Conservation (phyloP, 2,888 invertebrate species). For the Bruchidius siliquastri region DNA sequence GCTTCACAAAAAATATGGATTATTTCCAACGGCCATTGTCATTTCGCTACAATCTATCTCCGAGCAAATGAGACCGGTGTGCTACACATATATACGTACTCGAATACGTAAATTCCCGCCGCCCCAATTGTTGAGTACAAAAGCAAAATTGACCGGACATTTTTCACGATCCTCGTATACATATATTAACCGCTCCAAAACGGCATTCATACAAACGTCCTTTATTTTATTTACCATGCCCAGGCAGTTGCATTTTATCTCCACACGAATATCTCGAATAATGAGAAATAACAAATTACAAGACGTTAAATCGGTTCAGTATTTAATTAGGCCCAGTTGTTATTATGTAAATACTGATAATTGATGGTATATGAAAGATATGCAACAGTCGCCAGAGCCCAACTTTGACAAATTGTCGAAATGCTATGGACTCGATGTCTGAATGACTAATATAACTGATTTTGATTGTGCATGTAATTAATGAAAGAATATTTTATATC, state of each 20-base stretch:
- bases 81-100: too few species aligned
- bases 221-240: neutral
- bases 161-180: neutral
- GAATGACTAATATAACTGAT: neutral
- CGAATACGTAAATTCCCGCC: too few species aligned
- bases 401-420: neutral
- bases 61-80: too few species aligned
- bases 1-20: too few species aligned
- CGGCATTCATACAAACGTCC: neutral
- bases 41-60: too few species aligned
- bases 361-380: slow-evolving; percentile 14
- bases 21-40: too few species aligned
- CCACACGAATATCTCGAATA: slow-evolving; percentile 16
- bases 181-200: neutral
- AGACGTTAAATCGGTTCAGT: slow-evolving; percentile 18
- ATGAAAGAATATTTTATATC: neutral
- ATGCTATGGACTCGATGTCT: neutral
- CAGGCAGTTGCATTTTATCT: slow-evolving; percentile 4
- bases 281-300: slow-evolving; percentile 18
- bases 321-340: slow-evolving; percentile 24
- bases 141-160: neutral
- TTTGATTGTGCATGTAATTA: neutral
- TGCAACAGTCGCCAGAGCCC: neutral
- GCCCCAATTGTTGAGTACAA: neutral
- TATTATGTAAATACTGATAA: slow-evolving; percentile 25